Evolutionary conservation across 2,888 invertebrate genomes (phyloP).

Genomic region (Trichogramma evanescens): DNA sequence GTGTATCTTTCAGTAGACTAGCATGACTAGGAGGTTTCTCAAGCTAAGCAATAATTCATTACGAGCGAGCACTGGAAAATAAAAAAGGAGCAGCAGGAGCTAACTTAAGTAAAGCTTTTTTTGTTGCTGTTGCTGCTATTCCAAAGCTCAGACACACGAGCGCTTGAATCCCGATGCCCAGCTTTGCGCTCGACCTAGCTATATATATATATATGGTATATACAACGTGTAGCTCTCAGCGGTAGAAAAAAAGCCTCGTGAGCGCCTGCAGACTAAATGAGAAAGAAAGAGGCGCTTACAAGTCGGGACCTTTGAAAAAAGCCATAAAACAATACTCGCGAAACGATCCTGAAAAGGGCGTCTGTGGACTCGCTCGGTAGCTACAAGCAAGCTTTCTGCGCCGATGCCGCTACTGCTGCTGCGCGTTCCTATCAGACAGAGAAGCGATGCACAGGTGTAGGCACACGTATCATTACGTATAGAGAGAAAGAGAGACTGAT

Average conservation of each 20-base stretch:
- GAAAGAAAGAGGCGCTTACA: slow-evolving; percentile 17
- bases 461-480: not conserved
- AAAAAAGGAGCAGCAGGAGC: not conserved
- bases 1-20: no score
- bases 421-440: no score
- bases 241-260: not conserved
- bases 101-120: not conserved
- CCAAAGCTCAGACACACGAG: not conserved
- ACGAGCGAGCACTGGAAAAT: not conserved
- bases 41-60: no score
- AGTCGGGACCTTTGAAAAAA: slow-evolving; percentile 23
- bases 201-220: no score
- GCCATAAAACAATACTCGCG: slow-evolving; percentile 21
- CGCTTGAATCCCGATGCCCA: not conserved
- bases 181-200: not conserved
- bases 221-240: not conserved
- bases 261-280: slow-evolving; percentile 10
- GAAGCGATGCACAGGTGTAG: no score
- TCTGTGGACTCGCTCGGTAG: not conserved
- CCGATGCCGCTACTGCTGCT: no score
- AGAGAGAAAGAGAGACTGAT: not conserved
- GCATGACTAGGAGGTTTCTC: no score
- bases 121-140: not conserved
- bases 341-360: not conserved
- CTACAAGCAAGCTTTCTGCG: not conserved